phyloP scores from a whole-genome alignment of 2,113 vertebrate genomes.

The Lutjanus erythropterus region DNA sequence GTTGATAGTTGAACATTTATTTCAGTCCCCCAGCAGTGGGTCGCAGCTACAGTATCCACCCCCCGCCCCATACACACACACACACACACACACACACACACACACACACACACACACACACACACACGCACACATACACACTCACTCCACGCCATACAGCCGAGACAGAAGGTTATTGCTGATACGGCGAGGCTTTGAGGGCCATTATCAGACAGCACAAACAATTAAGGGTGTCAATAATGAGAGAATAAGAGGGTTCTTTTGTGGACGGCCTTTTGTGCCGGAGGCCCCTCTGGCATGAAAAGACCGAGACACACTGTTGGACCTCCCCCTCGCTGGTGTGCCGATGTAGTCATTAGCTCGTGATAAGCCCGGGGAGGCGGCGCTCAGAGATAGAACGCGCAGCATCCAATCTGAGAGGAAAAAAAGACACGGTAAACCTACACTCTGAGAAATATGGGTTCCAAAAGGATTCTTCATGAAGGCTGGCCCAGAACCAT shows the following conservation, averaged over 20 bases:
- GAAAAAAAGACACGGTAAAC: too few species aligned
- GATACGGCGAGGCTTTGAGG: constrained; percentile 91
- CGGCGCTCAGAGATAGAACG: constrained; percentile 16
- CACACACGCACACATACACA: too few species aligned
- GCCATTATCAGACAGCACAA: constrained; percentile 93
- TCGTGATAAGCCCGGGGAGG: constrained; percentile 58
- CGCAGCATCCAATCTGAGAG: constrained; percentile 43
- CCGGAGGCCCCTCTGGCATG: constrained; percentile 74
- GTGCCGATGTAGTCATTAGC: constrained; percentile 74
- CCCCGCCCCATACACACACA: too few species aligned
- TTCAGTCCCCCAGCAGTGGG: constrained; percentile 12
- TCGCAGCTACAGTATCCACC: constrained; percentile 79
- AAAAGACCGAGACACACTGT: constrained; percentile 64
- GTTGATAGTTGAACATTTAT: constrained; percentile 16
- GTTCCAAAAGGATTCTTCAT: too few species aligned
- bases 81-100: too few species aligned
- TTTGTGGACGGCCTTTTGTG: constrained; percentile 80
- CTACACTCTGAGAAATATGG: too few species aligned
- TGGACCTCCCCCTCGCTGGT: constrained; percentile 65
- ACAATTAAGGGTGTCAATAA: constrained; percentile 91
- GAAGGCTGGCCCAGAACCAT: too few species aligned
- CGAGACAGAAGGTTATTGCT: constrained; percentile 95
- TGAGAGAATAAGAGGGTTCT: constrained; percentile 91
- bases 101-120: too few species aligned
- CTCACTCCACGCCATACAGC: constrained; percentile 83